Base-by-base conservation (phyloP, 2,888 invertebrate species). In the Trichogramma evanescens region DNA sequence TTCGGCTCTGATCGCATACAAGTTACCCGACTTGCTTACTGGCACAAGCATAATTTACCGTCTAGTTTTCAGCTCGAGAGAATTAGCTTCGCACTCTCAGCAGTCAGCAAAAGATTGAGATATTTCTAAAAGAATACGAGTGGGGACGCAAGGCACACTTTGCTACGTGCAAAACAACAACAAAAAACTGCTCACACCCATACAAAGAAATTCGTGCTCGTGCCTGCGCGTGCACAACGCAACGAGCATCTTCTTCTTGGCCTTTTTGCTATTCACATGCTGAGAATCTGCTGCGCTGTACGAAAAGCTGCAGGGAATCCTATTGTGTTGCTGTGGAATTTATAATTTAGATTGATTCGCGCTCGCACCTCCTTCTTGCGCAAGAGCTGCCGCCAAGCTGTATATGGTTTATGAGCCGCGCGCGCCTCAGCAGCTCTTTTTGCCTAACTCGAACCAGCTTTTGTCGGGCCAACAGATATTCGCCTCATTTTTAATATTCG, bases 321-420 rank as follows among this genome's bases (percentile, higher is more conserved):
- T 64, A 75, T 75, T 75, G 75, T 74, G 26, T 26, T 26, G 70
- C 74, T 70, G 71, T 74, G 76, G 75, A 75, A 76, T 75, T 75
- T 75, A 74, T 76, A 75, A 77, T 76, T 76, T 77, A 76, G 76
- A 76, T 77, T 76, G 76, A 75, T 75, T 74, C 72, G 72, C 68
- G 69, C 61, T 66, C 63, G 67, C 66, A 13, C 48, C 10, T 48
- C 26, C 26, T 48, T 48, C 10, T 6, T 8, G 65, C 63, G 60
- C 62, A 52, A 59, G 58, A 56, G 56, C 62, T 62, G 60, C 52
- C 45, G 49, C 52, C 60, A 53, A 58, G 59, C 60, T 63, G 58
- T 65, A 63, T 50, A 45, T 61, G 50, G 44, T 44, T 10, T 26
- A 26, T 41, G 41, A 48, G n/a, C 48, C 39, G 26, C 60, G 51